These are phyloP conservation scores for Pipistrellus kuhlii DNA, from an alignment of 2,797 vertebrate genomes.

Conservation along the genomic window DNA sequence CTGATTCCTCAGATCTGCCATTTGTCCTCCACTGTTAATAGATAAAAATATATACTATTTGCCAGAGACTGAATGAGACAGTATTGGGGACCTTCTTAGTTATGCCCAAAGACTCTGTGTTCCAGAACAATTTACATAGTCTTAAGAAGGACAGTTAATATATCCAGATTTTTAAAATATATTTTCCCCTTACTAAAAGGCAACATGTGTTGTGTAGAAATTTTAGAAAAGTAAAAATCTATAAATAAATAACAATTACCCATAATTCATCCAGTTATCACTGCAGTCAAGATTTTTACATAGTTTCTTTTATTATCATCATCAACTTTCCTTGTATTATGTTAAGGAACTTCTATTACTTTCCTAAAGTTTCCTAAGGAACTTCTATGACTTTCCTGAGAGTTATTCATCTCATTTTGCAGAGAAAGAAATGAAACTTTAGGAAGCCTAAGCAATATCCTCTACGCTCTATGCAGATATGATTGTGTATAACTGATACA, in stretches of 20 bases:
- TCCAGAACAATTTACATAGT: background rate
- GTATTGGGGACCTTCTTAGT: background rate
- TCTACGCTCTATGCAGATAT: background rate
- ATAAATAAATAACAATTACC: background rate
- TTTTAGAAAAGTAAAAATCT: conserved; percentile 50
- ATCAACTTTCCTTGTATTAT: background rate
- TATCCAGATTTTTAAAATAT: background rate
- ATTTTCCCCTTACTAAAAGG: conserved; percentile 26
- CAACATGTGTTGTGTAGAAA: background rate
- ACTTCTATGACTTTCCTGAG: background rate
- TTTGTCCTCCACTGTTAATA: background rate
- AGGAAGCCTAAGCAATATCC: background rate
- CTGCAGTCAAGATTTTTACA: background rate
- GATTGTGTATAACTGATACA: background rate
- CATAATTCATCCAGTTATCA: background rate
- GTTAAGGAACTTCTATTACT: background rate
- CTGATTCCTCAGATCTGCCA: background rate
- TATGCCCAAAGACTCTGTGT: background rate
- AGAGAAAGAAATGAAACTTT: conserved; percentile 18
- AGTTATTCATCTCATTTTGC: background rate
- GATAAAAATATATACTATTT: background rate
- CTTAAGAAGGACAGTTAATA: background rate
- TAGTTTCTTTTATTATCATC: background rate
- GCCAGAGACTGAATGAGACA: background rate
- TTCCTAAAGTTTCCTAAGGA: background rate